Conservation (phyloP, 1,140 invertebrate species). For the Telenomus remus region DNA sequence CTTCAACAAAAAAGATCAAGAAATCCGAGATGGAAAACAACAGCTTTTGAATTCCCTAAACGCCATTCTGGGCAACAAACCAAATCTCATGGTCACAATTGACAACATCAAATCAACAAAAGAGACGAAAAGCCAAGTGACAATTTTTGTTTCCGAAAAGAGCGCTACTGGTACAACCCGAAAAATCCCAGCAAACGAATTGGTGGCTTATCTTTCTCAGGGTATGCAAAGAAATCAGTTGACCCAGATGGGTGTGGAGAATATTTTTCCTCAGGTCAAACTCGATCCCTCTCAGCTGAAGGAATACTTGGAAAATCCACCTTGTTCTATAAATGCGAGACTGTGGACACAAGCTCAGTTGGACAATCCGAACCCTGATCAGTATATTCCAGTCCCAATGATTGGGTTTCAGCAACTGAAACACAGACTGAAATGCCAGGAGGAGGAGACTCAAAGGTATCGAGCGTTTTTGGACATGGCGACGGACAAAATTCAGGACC, state of each 20-base stretch:
- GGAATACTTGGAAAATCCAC: constrained; percentile 92
- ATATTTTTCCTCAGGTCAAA: constrained; percentile 79
- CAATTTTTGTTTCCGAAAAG: constrained; percentile 88
- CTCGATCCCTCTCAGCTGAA: constrained; percentile 86
- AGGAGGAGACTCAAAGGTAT: constrained; percentile 87
- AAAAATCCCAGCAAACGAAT: constrained; percentile 84
- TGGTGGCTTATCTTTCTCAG: constrained; percentile 82
- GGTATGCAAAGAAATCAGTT: constrained; percentile 82
- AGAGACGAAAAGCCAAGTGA: constrained; percentile 86
- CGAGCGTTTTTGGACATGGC: constrained; percentile 84
- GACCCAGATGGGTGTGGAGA: constrained; percentile 79
- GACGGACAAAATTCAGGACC: constrained; percentile 83
- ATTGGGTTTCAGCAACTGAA: constrained; percentile 92
- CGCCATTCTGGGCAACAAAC: constrained; percentile 86
- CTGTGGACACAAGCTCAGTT: constrained; percentile 93
- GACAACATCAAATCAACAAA: constrained; percentile 84
- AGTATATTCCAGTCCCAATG: constrained; percentile 93
- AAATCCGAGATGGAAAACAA: constrained; percentile 84
- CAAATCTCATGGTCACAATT: constrained; percentile 85
- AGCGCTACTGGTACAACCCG: constrained; percentile 79
- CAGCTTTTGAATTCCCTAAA: constrained; percentile 82
- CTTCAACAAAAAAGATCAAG: constrained; percentile 86
- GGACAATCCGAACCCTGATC: constrained; percentile 93
- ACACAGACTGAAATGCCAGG: constrained; percentile 87
- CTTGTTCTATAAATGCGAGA: constrained; percentile 86